These are phyloP conservation scores for Sternarchorhynchus goeldii DNA, from an alignment of 2,797 vertebrate species.

Conservation along the genomic window DNA sequence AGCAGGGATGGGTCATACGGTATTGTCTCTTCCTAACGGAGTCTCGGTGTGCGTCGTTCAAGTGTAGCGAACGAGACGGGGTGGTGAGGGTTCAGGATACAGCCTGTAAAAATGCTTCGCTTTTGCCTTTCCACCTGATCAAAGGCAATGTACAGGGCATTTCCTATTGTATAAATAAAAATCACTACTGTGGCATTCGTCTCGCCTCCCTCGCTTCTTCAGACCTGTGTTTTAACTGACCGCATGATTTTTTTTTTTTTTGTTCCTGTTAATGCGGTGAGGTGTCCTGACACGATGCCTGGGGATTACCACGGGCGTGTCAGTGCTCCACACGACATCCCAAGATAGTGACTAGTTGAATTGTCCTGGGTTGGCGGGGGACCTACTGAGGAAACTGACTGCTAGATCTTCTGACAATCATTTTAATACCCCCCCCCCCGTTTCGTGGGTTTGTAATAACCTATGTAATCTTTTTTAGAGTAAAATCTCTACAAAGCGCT, in stretches of 20 bases:
- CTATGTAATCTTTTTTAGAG: too few relatives aligned
- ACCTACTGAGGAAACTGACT: too few relatives aligned
- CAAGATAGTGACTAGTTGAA: not conserved
- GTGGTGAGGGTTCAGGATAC: slow-evolving; percentile 64
- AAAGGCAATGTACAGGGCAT: slow-evolving; percentile 71
- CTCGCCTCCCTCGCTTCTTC: slow-evolving; percentile 30
- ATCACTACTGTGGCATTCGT: slow-evolving; percentile 73
- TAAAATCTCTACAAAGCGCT: too few relatives aligned
- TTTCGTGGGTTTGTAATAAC: too few relatives aligned
- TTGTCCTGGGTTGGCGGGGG: not conserved
- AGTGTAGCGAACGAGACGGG: slow-evolving; percentile 59
- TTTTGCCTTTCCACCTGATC: slow-evolving; percentile 67
- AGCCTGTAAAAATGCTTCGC: slow-evolving; percentile 60
- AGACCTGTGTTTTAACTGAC: slow-evolving; percentile 20
- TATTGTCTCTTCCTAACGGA: slow-evolving; percentile 25
- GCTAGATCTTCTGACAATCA: too few relatives aligned
- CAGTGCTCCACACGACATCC: not conserved
- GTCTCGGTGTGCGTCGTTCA: slow-evolving; percentile 50
- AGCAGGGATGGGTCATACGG: slow-evolving; percentile 51
- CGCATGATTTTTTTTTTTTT: slow-evolving; percentile 19
- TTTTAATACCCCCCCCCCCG: too few relatives aligned
- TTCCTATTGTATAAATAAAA: slow-evolving; percentile 81
- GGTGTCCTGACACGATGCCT: not conserved
- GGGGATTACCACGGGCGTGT: not conserved
- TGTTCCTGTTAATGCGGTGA: not conserved